These are phyloP conservation scores for Drosophila punjabiensis DNA, from an alignment of 1,140 invertebrate genomes.

Conservation along the genomic window DNA sequence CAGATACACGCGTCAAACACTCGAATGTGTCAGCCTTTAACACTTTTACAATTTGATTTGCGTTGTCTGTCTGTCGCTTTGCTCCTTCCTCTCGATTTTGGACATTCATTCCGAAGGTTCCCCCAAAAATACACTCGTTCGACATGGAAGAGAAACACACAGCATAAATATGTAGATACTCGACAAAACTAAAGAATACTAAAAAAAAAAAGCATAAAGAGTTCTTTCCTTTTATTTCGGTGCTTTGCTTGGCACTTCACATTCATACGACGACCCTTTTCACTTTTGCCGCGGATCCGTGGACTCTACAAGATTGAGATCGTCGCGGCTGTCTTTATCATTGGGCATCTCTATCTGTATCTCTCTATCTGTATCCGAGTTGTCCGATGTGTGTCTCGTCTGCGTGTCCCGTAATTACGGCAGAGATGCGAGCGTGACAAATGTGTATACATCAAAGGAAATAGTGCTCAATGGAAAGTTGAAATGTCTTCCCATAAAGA, in stretches of 20 bases:
- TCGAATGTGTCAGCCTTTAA: conserved; percentile 64
- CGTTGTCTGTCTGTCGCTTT: conserved; percentile 50
- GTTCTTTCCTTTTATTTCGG: conserved; percentile 30
- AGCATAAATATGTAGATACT: conserved; percentile 39
- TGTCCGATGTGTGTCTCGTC: conserved; percentile 14
- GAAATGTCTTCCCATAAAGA: conserved; percentile 3
- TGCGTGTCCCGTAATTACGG: conserved; percentile 26
- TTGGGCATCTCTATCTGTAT: conserved; percentile 50
- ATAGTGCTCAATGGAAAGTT: conserved; percentile 1
- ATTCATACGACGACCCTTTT: conserved; percentile 34
- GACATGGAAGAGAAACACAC: conserved; percentile 15
- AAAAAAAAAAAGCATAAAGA: conserved; percentile 48
- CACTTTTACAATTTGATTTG: conserved; percentile 66
- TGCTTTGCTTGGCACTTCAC: conserved; percentile 15
- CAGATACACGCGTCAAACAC: conserved; percentile 45
- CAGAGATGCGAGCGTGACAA: conserved; percentile 32
- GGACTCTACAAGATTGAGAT: conserved; percentile 40
- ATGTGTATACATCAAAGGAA: neutral
- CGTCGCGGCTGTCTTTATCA: conserved; percentile 55
- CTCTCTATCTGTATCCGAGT: conserved; percentile 24
- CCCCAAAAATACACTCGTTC: conserved; percentile 28
- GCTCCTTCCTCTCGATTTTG: conserved; percentile 35
- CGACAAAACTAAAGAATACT: conserved; percentile 49
- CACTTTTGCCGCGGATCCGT: conserved; percentile 21
- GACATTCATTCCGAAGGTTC: conserved; percentile 43